Base-by-base conservation (phyloP, 1,140 invertebrate genomes). In the Tetraneura akinire region DNA sequence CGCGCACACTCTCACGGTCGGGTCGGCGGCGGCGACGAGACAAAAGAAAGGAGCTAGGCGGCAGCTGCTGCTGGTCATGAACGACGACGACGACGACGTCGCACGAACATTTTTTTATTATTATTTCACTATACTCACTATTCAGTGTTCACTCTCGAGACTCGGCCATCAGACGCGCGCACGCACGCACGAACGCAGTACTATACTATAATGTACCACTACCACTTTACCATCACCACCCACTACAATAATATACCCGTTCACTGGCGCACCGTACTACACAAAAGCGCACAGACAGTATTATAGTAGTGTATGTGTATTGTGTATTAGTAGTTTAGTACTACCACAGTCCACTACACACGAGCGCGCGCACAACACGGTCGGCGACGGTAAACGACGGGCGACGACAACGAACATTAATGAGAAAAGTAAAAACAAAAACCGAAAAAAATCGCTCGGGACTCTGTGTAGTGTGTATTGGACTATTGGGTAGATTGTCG, bases 41-140 rank as follows among this genome's bases (percentile, higher is more conserved):
- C 74, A 78, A 78, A 78, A 78, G 74, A 78, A 78, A 78, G 55
- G 73, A 76, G 68, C 26, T 23, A 51, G 70, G 70, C 70, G 49
- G 70, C 70, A 51, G 73, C 73, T 76, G 74, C 74, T 78, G 74
- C 73, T 60, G 73, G 74, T 78, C 74, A 78, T 78, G 74, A 78
- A 78, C 74, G 74, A 62, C 51, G 68, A n/a, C 68, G 68, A 1
- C 57, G 60, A 23, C 68, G 68, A 78, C 57, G 55, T 78, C 74
- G 74, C 32, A 78, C 74, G 42, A 42, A 47, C 55, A 78, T 78
- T 78, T 62, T 76, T 78, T 60, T 37, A 37, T 37, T 37, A 37
- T 37, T 37, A 37, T 26, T 60, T 13, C 26, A n/a, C n/a, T n/a
- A n/a, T n/a, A n/a, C n/a, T n/a, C n/a, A n/a, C n/a, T n/a, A n/a